These are phyloP conservation scores for Carlito syrichta DNA, from an alignment of 2,113 vertebrate genomes.

Conservation along the genomic window DNA sequence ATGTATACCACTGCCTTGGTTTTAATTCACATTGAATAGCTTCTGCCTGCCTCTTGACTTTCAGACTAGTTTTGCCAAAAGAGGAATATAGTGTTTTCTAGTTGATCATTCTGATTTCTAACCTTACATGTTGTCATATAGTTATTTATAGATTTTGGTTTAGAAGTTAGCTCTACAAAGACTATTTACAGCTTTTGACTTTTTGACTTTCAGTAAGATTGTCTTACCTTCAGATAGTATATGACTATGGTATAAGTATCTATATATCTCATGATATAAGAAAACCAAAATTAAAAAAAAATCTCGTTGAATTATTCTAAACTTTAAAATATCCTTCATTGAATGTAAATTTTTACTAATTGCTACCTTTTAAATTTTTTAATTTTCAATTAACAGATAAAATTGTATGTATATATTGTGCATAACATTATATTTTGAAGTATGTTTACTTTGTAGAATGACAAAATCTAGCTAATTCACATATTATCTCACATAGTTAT, in stretches of 20 bases:
- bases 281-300: too few relatives aligned
- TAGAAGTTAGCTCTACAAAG: background rate
- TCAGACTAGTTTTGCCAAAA: background rate
- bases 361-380: background rate
- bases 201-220: background rate
- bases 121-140: background rate
- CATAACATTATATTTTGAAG: background rate
- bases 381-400: background rate
- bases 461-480: background rate
- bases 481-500: background rate
- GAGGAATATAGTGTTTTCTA: background rate
- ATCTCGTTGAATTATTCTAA: background rate
- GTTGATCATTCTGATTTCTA: background rate
- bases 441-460: background rate
- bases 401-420: background rate
- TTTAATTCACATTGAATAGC: background rate
- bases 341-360: background rate
- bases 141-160: background rate
- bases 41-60: background rate
- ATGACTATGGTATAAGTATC: background rate
- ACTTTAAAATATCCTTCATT: background rate
- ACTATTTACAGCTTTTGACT: background rate
- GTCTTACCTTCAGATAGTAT: background rate
- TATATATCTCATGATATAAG: background rate
- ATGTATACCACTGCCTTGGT: background rate